These are phyloP conservation scores for Urophycis tenuis DNA, from an alignment of 2,797 vertebrate genomes.

Conservation along the genomic window DNA sequence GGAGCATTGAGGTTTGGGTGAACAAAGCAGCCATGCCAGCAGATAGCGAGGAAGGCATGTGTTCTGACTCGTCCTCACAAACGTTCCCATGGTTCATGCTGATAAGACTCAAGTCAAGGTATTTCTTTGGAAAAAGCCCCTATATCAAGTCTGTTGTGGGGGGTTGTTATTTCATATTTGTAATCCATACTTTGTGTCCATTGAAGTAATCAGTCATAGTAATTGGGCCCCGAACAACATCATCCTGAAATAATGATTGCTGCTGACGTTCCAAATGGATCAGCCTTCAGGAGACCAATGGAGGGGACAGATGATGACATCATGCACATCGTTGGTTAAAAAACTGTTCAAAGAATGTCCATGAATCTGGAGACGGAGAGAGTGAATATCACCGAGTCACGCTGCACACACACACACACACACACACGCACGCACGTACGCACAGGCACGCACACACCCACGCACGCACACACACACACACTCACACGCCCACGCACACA, in stretches of 20 bases:
- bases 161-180: not conserved
- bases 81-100: not conserved
- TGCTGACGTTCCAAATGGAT: too few relatives aligned
- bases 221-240: not conserved
- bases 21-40: not conserved
- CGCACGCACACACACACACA: too few relatives aligned
- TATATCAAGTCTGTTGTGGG: not conserved
- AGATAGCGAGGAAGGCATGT: not conserved
- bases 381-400: too few relatives aligned
- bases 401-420: too few relatives aligned
- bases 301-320: not conserved
- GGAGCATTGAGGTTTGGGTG: not conserved
- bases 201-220: not conserved
- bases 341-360: not conserved
- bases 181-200: not conserved
- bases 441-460: too few relatives aligned
- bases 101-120: not conserved
- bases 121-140: not conserved
- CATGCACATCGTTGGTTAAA: not conserved
- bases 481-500: too few relatives aligned
- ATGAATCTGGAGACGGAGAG: not conserved
- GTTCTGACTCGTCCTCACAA: not conserved
- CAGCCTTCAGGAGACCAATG: not conserved
- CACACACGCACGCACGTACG: too few relatives aligned
- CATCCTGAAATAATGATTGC: not conserved